Conservation (phyloP, 2,888 invertebrate genomes). For the Dolichomitus sp. region DNA sequence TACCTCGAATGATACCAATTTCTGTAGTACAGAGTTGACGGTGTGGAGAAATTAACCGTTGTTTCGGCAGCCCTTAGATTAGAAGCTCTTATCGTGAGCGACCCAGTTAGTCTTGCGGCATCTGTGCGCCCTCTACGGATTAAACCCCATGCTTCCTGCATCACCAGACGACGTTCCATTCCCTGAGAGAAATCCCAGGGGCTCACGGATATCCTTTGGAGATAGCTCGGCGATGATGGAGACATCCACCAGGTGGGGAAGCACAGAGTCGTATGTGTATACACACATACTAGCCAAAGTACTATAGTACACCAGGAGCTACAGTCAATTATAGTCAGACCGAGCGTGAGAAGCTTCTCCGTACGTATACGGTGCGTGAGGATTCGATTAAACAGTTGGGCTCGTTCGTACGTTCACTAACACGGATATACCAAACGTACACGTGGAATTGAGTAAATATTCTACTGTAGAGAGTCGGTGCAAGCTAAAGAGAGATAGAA, state of each 20-base stretch:
- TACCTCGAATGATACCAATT: conserved; percentile 6
- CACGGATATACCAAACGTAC: conserved; percentile 25
- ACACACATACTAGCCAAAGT: neutral
- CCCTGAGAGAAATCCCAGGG: conserved; percentile 60
- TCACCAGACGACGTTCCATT: conserved; percentile 38
- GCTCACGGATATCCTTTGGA: conserved; percentile 65
- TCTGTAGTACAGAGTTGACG: conserved; percentile 27
- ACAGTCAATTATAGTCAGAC: conserved; percentile 47
- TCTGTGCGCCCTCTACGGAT: conserved; percentile 34
- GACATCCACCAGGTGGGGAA: conserved; percentile 23
- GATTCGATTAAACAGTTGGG: conserved; percentile 55
- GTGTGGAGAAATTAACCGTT: conserved; percentile 62
- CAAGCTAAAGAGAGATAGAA: neutral
- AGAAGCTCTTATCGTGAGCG: conserved; percentile 61
- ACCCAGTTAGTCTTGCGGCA: conserved; percentile 64
- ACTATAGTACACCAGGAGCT: conserved; percentile 24
- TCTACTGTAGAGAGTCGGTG: conserved; percentile 6
- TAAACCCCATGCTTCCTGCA: conserved; percentile 20
- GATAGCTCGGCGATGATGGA: conserved; percentile 58
- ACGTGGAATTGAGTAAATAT: conserved; percentile 45
- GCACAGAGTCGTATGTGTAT: conserved; percentile 13
- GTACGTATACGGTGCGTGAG: conserved; percentile 51
- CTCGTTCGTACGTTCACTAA: conserved; percentile 41
- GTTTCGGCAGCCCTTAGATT: conserved; percentile 65
- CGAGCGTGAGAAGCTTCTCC: conserved; percentile 16